Percentiles rank a stretch among this genome's conserved stretches.
Conservation (phyloP, 2,888 invertebrate species). For the Eucriotettix oculatus region DNA sequence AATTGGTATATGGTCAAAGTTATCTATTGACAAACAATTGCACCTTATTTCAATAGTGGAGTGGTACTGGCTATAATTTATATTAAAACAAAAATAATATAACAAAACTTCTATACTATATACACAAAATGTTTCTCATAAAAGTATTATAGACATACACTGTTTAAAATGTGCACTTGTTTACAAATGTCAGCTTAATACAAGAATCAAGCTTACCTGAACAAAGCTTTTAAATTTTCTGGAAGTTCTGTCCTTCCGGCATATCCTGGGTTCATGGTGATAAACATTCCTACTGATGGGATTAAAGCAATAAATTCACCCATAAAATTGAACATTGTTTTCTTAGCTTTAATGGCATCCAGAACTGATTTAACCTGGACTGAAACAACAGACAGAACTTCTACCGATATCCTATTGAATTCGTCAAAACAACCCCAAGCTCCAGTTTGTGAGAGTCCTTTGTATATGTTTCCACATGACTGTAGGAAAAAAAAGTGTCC, state of each 20-base stretch:
- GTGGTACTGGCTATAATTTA: too few relatives aligned
- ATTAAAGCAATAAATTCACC: conserved; percentile 65
- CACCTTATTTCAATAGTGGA: too few relatives aligned
- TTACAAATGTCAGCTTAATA: too few relatives aligned
- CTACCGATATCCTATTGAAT: conserved; percentile 87
- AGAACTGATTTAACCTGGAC: conserved; percentile 78
- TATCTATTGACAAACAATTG: too few relatives aligned
- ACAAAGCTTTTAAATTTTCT: conserved; percentile 49
- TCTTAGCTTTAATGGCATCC: conserved; percentile 75
- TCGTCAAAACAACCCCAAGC: conserved; percentile 97
- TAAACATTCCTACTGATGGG: conserved; percentile 75
- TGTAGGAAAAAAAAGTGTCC: conserved; percentile 15
- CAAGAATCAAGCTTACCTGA: conserved; percentile 23
- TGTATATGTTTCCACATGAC: conserved; percentile 87
- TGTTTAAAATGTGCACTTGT: too few relatives aligned
- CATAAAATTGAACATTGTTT: conserved; percentile 64
- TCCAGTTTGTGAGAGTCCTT: conserved; percentile 87
- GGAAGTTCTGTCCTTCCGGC: conserved; percentile 82
- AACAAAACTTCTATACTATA: too few relatives aligned
- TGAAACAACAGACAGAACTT: conserved; percentile 87
- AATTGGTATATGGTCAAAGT: too few relatives aligned
- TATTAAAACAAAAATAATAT: too few relatives aligned
- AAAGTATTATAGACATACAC: too few relatives aligned
- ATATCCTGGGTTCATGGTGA: conserved; percentile 94
- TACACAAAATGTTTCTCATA: too few relatives aligned